Evolutionary conservation across 2,888 invertebrate genomes (phyloP), one percentile per base, ranked within the genome.

Genomic region (Scrobipalpa atriplicella): DNA sequence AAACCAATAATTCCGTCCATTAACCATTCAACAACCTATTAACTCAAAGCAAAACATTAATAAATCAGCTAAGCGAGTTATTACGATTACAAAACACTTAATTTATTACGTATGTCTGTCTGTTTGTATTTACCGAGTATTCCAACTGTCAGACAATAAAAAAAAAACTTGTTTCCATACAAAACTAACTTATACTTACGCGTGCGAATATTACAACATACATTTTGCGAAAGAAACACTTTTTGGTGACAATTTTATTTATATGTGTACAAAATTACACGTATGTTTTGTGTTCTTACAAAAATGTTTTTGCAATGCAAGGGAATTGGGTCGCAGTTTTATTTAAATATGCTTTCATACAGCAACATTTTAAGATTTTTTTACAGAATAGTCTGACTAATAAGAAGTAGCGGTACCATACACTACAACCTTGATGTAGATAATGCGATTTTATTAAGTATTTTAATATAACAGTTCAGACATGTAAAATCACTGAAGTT

Each of bases 211-310:
- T 58, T 58, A 16, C 29, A 36, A n/a, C 38, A 38, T 13, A 29
- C 3, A n/a, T 9, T 58, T 58, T 58, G 58, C 58, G 58, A 36
- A 58, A 58, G 16, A n/a, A 38, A 38, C 8, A n/a, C 58, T 13
- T 21, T 51, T 64, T 19, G 39, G 56, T 19, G 39, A 56, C 51
- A 60, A 60, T 61, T 47, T 51, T 18, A 47, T 47, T 58, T 29
- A 39, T 18, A 11, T 18, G 10, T 16, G 43, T 60, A 51, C 47
- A 47, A 60, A 60, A 65, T 51, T 61, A 60, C 51, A 64, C 36
- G 18, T 65, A 21, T 58, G 58, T 61, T 65, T 36, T 65, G 56
- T 36, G 38, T 38, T 56, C 29, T 56, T 29, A 56, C 21, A 21
- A n/a, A n/a, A n/a, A n/a, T n/a, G n/a, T n/a, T n/a, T 56, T 56